phyloP scores from a whole-genome alignment of 1,140 invertebrate species.

The Luehdorfia chinensis region DNA sequence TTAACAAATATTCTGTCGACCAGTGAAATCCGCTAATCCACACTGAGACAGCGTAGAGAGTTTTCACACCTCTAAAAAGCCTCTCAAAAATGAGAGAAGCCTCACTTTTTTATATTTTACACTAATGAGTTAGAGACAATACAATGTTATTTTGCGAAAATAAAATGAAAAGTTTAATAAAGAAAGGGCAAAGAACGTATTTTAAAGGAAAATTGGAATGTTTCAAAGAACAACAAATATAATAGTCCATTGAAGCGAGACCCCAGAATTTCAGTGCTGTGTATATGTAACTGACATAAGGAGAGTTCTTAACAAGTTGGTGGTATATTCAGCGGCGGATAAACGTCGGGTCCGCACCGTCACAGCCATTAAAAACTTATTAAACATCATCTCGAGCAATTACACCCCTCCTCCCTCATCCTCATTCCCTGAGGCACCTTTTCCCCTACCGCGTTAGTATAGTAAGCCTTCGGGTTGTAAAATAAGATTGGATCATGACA shows the following conservation, averaged over 20 bases:
- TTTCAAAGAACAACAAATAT: conserved; percentile 28
- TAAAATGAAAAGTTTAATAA: conserved; percentile 22
- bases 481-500: conserved; percentile 3
- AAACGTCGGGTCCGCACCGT: conserved; percentile 53
- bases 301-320: conserved; percentile 31
- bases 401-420: conserved; percentile 41
- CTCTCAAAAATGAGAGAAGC: no score
- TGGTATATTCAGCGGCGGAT: conserved; percentile 48
- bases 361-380: conserved; percentile 79
- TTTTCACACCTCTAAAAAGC: no score
- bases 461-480: neutral
- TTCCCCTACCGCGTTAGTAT: conserved; percentile 6
- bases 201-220: conserved; percentile 34
- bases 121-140: no score
- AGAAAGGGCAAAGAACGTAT: conserved; percentile 26
- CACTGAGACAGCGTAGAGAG: no score
- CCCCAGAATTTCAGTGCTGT: neutral
- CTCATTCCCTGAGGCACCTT: conserved; percentile 19
- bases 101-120: no score
- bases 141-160: no score
- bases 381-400: conserved; percentile 80
- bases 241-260: conserved; percentile 20
- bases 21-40: no score
- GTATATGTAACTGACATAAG: conserved; percentile 4
- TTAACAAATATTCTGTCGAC: no score